Evolutionary conservation across 1,140 invertebrate species (phyloP).

Genomic region (Halotydeus destructor): DNA sequence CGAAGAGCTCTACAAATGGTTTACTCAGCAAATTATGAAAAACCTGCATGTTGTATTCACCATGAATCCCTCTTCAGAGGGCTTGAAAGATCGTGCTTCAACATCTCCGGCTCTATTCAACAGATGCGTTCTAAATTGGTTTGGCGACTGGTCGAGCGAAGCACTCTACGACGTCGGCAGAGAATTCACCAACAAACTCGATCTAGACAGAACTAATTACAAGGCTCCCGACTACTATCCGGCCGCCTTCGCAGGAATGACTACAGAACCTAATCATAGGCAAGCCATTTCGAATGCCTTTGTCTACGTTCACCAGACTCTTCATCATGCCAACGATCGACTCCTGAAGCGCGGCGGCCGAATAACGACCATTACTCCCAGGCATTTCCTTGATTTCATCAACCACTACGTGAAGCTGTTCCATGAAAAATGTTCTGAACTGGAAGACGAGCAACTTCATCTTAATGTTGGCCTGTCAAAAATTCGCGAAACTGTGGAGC

Average conservation of each 20-base stretch:
- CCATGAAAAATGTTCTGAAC: conserved; percentile 87
- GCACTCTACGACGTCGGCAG: conserved; percentile 71
- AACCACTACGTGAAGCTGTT: conserved; percentile 97
- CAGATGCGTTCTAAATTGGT: conserved; percentile 96
- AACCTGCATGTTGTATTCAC: conserved; percentile 99
- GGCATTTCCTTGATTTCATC: conserved; percentile 99
- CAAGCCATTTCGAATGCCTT: conserved; percentile 94
- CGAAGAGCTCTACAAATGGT: conserved; percentile 97
- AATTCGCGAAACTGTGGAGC: conserved; percentile 96
- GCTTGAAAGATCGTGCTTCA: conserved; percentile 87
- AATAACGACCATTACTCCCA: conserved; percentile 89
- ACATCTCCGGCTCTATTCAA: conserved; percentile 98
- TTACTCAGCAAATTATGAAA: conserved; percentile 86
- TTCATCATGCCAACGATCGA: conserved; percentile 76
- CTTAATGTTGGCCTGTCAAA: conserved; percentile 95
- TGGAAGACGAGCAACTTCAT: conserved; percentile 97
- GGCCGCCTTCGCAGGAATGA: conserved; percentile 50
- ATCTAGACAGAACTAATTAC: conserved; percentile 43
- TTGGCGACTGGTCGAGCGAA: conserved; percentile 97
- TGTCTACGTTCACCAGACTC: conserved; percentile 91
- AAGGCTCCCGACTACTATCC: conserved; percentile 68
- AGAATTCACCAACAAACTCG: conserved; percentile 35
- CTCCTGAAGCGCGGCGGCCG: conserved; percentile 73
- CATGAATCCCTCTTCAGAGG: conserved; percentile 97
- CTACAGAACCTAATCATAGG: conserved; percentile 44